phyloP scores from a whole-genome alignment of 2,797 vertebrate genomes.

The Chloroceryle inda region DNA sequence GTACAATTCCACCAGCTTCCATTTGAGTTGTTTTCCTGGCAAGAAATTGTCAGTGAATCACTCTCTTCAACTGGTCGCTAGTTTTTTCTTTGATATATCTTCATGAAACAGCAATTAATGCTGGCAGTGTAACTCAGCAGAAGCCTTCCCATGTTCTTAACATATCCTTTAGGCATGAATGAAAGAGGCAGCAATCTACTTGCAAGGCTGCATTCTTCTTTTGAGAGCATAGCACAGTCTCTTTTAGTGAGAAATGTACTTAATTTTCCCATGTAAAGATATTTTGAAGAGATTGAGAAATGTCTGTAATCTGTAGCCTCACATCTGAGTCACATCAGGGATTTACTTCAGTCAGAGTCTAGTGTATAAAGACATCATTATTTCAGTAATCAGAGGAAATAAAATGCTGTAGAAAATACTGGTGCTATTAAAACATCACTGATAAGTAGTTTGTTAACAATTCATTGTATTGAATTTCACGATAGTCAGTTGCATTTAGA shows the following conservation, averaged over 20 bases:
- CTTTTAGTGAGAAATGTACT: background rate
- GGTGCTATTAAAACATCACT: background rate
- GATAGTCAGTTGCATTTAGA: background rate
- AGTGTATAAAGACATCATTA: background rate
- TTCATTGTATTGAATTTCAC: background rate
- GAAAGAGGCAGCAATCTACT: background rate
- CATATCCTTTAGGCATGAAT: background rate
- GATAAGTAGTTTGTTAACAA: background rate
- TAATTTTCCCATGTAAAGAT: background rate
- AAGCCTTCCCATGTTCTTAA: background rate
- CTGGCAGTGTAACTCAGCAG: background rate
- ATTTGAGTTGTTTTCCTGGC: background rate
- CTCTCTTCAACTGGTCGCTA: background rate
- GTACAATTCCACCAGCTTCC: background rate
- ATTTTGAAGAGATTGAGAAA: background rate
- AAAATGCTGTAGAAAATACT: background rate
- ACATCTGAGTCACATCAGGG: background rate
- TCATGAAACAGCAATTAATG: constrained; percentile 6
- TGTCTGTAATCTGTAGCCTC: background rate
- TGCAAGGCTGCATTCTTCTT: background rate
- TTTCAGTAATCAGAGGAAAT: background rate
- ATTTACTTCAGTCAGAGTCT: background rate
- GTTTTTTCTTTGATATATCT: constrained; percentile 19
- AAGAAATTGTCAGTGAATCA: background rate
- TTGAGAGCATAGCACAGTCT: background rate